A percentile compares a stretch with the other conserved stretches of the same genome.
Evolutionary conservation across 2,797 vertebrate genomes (phyloP).

Genomic region (Cossypha heuglini): DNA sequence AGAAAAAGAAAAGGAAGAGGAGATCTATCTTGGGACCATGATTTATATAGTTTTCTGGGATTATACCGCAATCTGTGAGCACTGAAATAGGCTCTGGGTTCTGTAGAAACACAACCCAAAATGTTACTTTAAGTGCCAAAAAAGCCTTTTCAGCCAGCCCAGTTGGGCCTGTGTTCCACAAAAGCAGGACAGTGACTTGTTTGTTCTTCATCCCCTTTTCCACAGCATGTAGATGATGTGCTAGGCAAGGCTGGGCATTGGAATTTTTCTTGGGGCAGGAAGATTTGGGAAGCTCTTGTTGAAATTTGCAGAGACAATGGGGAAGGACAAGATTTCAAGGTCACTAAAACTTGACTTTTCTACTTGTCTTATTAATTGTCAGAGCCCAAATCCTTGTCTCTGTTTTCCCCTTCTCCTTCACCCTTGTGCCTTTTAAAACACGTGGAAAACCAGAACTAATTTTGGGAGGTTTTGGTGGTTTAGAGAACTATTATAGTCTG

Average conservation of each 20-base stretch:
- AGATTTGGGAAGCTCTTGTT: not conserved
- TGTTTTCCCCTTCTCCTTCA: not conserved
- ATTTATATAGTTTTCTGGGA: not conserved
- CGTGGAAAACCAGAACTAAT: not conserved
- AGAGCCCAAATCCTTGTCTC: not conserved
- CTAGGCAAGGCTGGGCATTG: too few relatives aligned
- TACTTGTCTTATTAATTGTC: not conserved
- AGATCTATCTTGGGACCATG: not conserved
- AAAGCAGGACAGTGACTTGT: not conserved
- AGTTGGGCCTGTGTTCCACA: accelerated
- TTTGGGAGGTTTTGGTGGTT: not conserved
- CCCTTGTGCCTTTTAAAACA: not conserved
- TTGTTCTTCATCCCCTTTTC: not conserved
- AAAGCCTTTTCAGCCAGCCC: not conserved
- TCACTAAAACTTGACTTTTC: not conserved
- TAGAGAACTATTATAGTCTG: not conserved
- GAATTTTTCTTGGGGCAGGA: not conserved
- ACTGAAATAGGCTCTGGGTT: not conserved
- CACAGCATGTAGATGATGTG: accelerated
- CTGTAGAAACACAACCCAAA: not conserved
- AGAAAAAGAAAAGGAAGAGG: not conserved
- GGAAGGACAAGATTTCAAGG: not conserved
- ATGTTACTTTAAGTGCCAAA: not conserved
- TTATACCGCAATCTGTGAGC: not conserved
- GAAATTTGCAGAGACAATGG: not conserved